Percentiles rank a stretch among this genome's conserved stretches.
Conservation (phyloP, 2,113 vertebrate species). For the Heloderma charlesbogerti region DNA sequence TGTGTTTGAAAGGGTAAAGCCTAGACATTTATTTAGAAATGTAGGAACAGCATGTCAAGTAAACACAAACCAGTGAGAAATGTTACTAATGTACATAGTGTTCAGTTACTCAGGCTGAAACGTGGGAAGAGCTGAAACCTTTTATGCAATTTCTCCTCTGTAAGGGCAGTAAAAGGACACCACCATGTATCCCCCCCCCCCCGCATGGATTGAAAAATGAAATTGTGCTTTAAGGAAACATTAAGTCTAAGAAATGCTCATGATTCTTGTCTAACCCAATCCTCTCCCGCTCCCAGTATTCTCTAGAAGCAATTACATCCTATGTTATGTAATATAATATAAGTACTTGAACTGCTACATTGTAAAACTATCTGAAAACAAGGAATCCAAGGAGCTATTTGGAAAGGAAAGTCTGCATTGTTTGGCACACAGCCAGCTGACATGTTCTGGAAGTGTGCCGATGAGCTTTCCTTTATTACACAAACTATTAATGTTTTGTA, state of each 20-base stretch:
- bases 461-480: not conserved
- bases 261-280: not conserved
- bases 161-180: not conserved
- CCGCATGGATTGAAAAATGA: not conserved
- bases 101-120: not conserved
- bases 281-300: not conserved
- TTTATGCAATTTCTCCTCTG: conserved; percentile 41
- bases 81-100: not conserved
- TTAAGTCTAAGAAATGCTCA: not conserved
- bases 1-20: not conserved
- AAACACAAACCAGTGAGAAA: not conserved
- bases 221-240: not conserved
- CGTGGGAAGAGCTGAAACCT: conserved; percentile 25
- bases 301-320: not conserved
- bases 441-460: not conserved
- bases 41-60: not conserved
- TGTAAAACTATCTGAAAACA: not conserved
- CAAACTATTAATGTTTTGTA: conserved; percentile 12
- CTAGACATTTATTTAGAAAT: not conserved
- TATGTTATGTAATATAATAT: not conserved
- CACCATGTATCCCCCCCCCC: not conserved
- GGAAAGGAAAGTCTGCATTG: not conserved
- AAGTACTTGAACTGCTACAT: not conserved
- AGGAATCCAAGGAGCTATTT: conserved; percentile 7
- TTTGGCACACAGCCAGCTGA: not conserved